Conservation (phyloP, 2,113 vertebrate genomes). For the Probosciger aterrimus region DNA sequence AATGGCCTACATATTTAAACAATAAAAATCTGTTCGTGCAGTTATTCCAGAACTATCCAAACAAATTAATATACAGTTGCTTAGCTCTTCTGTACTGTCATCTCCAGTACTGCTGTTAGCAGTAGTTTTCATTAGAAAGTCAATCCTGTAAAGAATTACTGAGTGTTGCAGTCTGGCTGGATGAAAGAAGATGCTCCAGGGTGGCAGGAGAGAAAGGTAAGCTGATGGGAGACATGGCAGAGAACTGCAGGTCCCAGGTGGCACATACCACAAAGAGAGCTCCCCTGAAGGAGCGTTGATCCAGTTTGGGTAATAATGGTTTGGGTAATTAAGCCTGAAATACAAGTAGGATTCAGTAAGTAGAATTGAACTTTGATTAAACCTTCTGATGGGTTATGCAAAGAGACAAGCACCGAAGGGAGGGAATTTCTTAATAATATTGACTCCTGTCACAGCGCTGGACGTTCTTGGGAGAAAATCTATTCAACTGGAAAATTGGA, state of each 20-base stretch:
- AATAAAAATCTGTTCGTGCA: rapidly evolving
- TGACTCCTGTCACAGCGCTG: slow-evolving; percentile 51
- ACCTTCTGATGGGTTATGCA: slow-evolving; percentile 44
- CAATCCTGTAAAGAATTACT: neutral
- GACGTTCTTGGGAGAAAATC: neutral
- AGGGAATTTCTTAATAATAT: slow-evolving; percentile 24
- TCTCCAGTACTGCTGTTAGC: neutral
- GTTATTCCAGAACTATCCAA: neutral
- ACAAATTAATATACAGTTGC: neutral
- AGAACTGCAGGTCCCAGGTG: neutral
- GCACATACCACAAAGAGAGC: neutral
- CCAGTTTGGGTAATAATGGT: neutral
- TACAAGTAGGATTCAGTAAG: neutral
- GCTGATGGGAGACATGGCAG: neutral
- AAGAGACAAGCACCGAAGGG: neutral
- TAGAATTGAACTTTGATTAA: slow-evolving; percentile 53
- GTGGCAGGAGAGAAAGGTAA: neutral
- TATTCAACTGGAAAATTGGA: slow-evolving; percentile 64
- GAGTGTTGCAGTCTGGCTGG: neutral
- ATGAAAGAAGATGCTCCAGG: neutral
- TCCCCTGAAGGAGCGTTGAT: neutral
- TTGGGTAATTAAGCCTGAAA: slow-evolving; percentile 21
- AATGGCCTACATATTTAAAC: neutral
- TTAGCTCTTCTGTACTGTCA: neutral
- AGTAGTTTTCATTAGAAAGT: neutral